Base-by-base conservation (phyloP, 1,140 invertebrate genomes). In the Metopolophium dirhodum region DNA sequence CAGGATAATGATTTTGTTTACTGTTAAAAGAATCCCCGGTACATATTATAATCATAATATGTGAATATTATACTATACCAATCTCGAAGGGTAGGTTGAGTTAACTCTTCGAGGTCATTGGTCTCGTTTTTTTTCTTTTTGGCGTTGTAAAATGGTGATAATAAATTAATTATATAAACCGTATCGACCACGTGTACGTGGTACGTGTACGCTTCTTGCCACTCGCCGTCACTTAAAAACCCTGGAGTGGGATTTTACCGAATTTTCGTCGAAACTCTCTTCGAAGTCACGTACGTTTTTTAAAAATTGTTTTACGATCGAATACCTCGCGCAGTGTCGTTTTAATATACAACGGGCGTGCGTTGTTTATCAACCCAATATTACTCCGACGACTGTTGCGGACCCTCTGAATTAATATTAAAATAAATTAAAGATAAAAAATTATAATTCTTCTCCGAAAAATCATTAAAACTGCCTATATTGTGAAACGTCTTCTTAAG, bases 101-200 rank as follows among this genome's bases (percentile, higher is more conserved):
- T n/a, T 4, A n/a, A 77, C 61, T n/a, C 14, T 68, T 68, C 3
- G 61, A 68, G 4, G 61, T n/a, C 26, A n/a, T 68, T n/a, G 61
- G 30, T n/a, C 30, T 68, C 11, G 14, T 26, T n/a, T 61, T 30
- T 61, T 30, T 61, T 61, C 9, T 9, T 68, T 68, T 68, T 14
- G 26, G 8, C 0, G 61, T n/a, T 68, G 30, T 61, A 30, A 30
- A 14, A 61, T 7, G 26, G 11, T n/a, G 30, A n/a, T 68, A 14
- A 68, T 68, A 68, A 68, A 68, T 68, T 77, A 77, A 77, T 77
- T 77, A n/a, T 68, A n/a, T n/a, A n/a, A 77, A 18, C 61, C 61
- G 30, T 68, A n/a, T 77, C 61, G 61, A n/a, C 30, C 30, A 77
- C 49, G 1, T n/a, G n/a, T n/a, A n/a, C n/a, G n/a, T n/a, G n/a